These are phyloP conservation scores for Chymomyza fuscimana DNA, from an alignment of 2,888 invertebrate genomes.

Conservation along the genomic window DNA sequence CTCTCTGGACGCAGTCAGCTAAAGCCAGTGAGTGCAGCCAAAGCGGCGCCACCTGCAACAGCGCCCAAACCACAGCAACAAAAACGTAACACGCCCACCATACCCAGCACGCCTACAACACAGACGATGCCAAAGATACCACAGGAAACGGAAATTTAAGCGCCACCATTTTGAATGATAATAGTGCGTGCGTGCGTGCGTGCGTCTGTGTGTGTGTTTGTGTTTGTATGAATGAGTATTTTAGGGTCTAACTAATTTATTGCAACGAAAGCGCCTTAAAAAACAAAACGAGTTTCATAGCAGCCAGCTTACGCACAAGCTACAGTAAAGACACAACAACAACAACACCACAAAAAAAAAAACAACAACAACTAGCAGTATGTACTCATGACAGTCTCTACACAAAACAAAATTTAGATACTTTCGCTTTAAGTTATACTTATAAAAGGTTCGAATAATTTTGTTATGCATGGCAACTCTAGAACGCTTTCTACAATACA, in stretches of 20 bases:
- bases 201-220: constrained; percentile 5
- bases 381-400: constrained; percentile 8
- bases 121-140: constrained; percentile 55
- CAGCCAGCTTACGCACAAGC: constrained; percentile 36
- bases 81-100: constrained; percentile 28
- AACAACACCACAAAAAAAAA: constrained; percentile 1
- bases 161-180: background rate
- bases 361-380: background rate
- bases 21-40: constrained; percentile 26
- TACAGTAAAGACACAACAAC: background rate
- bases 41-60: constrained; percentile 5
- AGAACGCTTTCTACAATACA: constrained; percentile 23
- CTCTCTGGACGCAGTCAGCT: constrained; percentile 68
- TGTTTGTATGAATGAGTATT: constrained; percentile 11
- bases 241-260: background rate
- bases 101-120: constrained; percentile 18
- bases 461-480: constrained; percentile 36
- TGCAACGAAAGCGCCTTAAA: background rate
- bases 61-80: constrained; percentile 26
- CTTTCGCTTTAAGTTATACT: background rate
- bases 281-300: constrained; percentile 28
- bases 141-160: constrained; percentile 78
- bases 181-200: constrained; percentile 8
- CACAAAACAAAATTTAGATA: constrained; percentile 18
- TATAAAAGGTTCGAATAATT: constrained; percentile 39